Evolutionary conservation across 1,140 invertebrate genomes (phyloP).

Genomic region (Caenorhabditis tropicalis): DNA sequence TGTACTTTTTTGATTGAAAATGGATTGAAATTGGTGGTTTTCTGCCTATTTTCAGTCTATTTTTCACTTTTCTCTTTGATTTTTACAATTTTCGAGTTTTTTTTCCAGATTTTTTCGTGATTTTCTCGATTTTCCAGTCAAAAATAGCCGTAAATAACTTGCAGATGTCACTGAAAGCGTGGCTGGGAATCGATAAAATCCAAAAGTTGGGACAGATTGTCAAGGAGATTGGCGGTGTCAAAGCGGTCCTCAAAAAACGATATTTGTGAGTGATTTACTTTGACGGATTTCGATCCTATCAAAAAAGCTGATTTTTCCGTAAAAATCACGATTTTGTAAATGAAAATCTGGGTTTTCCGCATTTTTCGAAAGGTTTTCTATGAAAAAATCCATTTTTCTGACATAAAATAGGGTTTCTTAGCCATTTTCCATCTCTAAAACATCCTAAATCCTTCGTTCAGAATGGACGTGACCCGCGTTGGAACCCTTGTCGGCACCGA

Average conservation of each 20-base stretch:
- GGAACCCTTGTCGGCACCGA: constrained; percentile 89
- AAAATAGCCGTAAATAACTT: background rate
- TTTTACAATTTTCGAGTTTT: background rate
- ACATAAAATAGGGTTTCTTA: no score
- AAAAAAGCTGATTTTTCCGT: background rate
- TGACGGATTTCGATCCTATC: no score
- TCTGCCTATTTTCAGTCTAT: no score
- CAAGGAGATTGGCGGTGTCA: constrained; percentile 81
- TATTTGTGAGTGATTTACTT: constrained; percentile 73
- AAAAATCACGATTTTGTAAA: no score
- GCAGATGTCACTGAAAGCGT: constrained; percentile 73
- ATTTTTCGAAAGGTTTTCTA: no score
- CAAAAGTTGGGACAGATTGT: constrained; percentile 78
- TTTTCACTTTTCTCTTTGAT: no score
- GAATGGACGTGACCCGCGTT: constrained; percentile 85
- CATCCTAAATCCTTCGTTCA: no score
- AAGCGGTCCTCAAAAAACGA: constrained; percentile 78
- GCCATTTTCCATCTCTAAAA: background rate
- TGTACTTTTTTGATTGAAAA: no score
- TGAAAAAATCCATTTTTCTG: no score
- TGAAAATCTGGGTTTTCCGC: no score
- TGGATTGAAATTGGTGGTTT: no score
- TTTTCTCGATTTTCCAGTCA: background rate
- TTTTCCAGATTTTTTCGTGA: background rate
- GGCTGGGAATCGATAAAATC: constrained; percentile 81